These are phyloP conservation scores for Bellardia pandia DNA, from an alignment of 2,888 invertebrate species.

Conservation along the genomic window DNA sequence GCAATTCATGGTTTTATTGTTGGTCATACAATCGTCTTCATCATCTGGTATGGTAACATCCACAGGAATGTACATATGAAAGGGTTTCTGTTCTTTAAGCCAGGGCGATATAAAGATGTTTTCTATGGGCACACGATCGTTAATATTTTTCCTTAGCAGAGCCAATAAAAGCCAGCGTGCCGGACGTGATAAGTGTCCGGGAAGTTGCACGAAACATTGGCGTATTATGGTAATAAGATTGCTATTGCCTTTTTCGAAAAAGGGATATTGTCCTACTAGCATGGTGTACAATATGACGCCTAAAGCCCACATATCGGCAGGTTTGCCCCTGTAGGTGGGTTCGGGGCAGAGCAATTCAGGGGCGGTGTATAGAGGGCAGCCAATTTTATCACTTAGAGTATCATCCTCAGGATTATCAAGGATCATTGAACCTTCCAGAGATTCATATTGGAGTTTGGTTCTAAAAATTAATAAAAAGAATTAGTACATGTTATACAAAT, in stretches of 20 bases:
- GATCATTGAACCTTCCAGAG: conserved; percentile 83
- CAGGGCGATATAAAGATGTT: conserved; percentile 81
- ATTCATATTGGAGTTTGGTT: conserved; percentile 83
- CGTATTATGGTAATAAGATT: conserved; percentile 82
- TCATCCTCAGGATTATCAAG: conserved; percentile 81
- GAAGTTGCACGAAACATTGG: conserved; percentile 82
- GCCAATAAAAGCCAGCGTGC: conserved; percentile 80
- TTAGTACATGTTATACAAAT: not conserved
- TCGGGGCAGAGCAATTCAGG: conserved; percentile 82
- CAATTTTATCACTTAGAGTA: conserved; percentile 82
- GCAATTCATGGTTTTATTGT: conserved; percentile 52
- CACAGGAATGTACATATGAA: conserved; percentile 80
- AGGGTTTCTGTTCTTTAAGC: conserved; percentile 80
- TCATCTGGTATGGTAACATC: conserved; percentile 79
- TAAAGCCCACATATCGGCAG: conserved; percentile 83
- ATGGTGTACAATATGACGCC: conserved; percentile 83
- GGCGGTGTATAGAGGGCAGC: conserved; percentile 83
- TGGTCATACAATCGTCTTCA: conserved; percentile 71
- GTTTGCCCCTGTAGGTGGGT: conserved; percentile 82
- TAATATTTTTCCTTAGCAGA: conserved; percentile 80
- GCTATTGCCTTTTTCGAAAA: conserved; percentile 82
- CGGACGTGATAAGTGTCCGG: conserved; percentile 78
- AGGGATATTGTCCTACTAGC: conserved; percentile 83
- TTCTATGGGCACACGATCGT: conserved; percentile 80
- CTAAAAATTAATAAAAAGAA: conserved; percentile 75